Evolutionary conservation across 2,797 vertebrate genomes (phyloP).

Genomic region (Gouania willdenowi): DNA sequence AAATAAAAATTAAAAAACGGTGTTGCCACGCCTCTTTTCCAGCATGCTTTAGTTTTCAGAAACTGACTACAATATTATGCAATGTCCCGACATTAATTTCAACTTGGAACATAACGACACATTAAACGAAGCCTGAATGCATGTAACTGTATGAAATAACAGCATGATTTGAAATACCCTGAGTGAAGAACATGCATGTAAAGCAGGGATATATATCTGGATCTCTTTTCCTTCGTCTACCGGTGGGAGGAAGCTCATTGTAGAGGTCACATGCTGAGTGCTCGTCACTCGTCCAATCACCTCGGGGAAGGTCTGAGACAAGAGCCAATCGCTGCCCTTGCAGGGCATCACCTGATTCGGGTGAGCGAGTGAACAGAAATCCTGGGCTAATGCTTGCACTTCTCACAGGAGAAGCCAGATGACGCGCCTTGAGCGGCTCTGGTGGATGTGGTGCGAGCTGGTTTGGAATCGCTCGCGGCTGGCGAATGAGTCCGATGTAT

Average conservation of each 20-base stretch:
- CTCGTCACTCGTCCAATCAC: conserved; percentile 62
- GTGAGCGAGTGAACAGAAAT: conserved; percentile 86
- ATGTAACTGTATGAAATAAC: too few species aligned
- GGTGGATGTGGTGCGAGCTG: conserved; percentile 20
- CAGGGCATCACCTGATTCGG: conserved; percentile 80
- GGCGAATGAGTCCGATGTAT: conserved; percentile 29
- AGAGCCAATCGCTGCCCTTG: conserved; percentile 76
- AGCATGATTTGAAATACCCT: too few species aligned
- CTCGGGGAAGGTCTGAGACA: conserved; percentile 85
- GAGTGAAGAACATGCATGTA: too few species aligned
- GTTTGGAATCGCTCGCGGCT: conserved; percentile 77
- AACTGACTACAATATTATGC: too few species aligned
- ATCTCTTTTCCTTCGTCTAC: rapidly evolving
- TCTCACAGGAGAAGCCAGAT: conserved; percentile 10
- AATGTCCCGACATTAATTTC: too few species aligned
- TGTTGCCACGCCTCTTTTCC: too few species aligned
- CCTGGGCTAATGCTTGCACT: not conserved
- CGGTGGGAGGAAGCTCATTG: conserved; percentile 72
- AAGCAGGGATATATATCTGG: too few species aligned
- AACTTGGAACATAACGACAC: too few species aligned
- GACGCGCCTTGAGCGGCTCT: not conserved
- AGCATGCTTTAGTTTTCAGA: too few species aligned
- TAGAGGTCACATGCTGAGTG: conserved; percentile 83
- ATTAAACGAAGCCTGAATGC: too few species aligned
- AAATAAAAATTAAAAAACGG: too few species aligned